phyloP scores from a whole-genome alignment of 2,888 invertebrate genomes.

The Drosophila villosipedis region DNA sequence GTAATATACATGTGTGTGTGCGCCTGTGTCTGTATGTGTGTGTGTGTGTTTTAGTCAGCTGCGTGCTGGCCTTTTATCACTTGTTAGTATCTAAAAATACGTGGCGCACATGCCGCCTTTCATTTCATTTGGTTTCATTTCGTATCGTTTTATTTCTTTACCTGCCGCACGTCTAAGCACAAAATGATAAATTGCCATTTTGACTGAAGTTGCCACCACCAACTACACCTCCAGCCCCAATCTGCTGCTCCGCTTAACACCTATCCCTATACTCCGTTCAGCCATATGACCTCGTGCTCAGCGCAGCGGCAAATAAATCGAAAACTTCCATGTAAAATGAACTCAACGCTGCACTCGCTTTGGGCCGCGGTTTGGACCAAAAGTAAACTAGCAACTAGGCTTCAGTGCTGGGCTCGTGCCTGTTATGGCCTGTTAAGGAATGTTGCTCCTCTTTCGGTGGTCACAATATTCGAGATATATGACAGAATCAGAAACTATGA shows the following conservation, averaged over 20 bases:
- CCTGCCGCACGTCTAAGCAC: slow-evolving; percentile 72
- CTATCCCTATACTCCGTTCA: slow-evolving; percentile 15
- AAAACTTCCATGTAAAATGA: slow-evolving; percentile 56
- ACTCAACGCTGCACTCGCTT: slow-evolving; percentile 38
- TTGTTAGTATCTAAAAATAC: slow-evolving; percentile 79
- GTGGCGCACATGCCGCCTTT: slow-evolving; percentile 73
- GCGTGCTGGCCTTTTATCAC: slow-evolving; percentile 77
- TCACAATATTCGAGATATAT: not conserved
- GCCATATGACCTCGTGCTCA: slow-evolving; percentile 48
- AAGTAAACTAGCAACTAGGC: slow-evolving; percentile 13
- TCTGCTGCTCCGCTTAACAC: slow-evolving; percentile 1
- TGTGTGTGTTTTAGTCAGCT: slow-evolving; percentile 40
- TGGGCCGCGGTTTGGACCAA: slow-evolving; percentile 24
- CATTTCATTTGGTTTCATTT: slow-evolving; percentile 61
- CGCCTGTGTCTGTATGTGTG: slow-evolving; percentile 23
- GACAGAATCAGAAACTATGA: not conserved
- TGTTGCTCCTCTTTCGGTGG: not conserved
- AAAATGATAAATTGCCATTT: slow-evolving; percentile 83
- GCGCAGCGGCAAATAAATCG: slow-evolving; percentile 40
- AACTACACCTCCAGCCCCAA: not conserved
- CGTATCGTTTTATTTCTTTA: slow-evolving; percentile 50
- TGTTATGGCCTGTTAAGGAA: not conserved
- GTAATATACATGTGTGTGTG: slow-evolving; percentile 25
- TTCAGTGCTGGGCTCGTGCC: slow-evolving; percentile 12
- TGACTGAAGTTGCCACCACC: slow-evolving; percentile 67